Conservation (phyloP, 2,113 vertebrate species). For the Balaenoptera acutorostrata region DNA sequence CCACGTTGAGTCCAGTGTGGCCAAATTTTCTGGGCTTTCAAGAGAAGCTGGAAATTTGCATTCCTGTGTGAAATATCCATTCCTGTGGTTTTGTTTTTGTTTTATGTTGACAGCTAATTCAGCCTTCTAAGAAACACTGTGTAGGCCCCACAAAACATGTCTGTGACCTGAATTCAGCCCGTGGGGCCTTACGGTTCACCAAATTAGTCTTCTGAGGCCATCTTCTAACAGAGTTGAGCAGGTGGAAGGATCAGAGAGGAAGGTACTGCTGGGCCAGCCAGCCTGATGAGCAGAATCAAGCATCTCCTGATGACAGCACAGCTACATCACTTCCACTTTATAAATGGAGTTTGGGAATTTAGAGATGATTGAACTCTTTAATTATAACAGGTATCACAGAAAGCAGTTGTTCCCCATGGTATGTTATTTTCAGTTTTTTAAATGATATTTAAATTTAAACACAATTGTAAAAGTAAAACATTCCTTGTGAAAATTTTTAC, state of each 20-base stretch:
- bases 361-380: neutral
- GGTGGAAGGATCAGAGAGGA: neutral
- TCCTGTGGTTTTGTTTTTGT: neutral
- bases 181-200: neutral
- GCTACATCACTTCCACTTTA: neutral
- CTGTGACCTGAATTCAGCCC: neutral
- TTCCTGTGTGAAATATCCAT: neutral
- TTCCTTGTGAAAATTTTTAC: neutral
- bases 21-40: neutral
- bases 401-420: neutral
- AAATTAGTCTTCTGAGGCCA: neutral
- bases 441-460: neutral
- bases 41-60: neutral
- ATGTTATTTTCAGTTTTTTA: slow-evolving; percentile 39
- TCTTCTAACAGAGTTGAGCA: neutral
- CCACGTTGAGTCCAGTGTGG: neutral
- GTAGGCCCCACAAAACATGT: neutral
- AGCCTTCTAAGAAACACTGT: neutral
- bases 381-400: neutral
- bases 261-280: neutral
- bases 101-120: neutral
- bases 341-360: neutral
- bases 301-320: neutral
- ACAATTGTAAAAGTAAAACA: neutral
- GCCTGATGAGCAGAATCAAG: neutral